These are phyloP conservation scores for Apogon hyalosoma DNA, from an alignment of 2,797 vertebrate species.

Conservation along the genomic window DNA sequence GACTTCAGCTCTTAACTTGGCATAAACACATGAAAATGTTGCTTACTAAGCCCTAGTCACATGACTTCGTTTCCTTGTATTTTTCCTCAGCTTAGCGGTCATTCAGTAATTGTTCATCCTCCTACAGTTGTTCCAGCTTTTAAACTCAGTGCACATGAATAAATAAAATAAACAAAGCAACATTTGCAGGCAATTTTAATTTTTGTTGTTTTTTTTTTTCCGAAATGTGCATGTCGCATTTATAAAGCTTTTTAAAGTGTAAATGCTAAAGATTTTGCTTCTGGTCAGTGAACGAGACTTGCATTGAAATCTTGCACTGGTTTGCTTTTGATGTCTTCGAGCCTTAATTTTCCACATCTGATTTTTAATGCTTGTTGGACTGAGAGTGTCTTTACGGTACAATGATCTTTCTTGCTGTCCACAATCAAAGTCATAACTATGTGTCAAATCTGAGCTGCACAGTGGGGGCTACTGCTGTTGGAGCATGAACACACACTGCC, in stretches of 20 bases:
- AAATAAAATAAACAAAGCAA: conserved; percentile 24
- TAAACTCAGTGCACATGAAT: conserved; percentile 11
- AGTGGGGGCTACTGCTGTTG: conserved; percentile 32
- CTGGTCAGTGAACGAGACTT: conserved; percentile 8
- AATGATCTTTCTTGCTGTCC: conserved; percentile 37
- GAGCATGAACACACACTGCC: conserved; percentile 35
- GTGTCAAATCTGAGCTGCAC: conserved; percentile 41
- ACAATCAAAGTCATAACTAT: conserved; percentile 31
- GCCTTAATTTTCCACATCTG: conserved; percentile 18
- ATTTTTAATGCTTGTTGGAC: conserved; percentile 11
- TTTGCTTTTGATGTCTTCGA: conserved; percentile 27
- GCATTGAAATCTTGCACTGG: conserved; percentile 4
- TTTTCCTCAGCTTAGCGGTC: too few species aligned
- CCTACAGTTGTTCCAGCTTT: conserved; percentile 22
- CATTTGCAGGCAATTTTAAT: conserved; percentile 24
- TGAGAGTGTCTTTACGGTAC: conserved; percentile 39
- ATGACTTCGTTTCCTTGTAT: too few species aligned
- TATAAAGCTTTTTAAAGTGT: conserved; percentile 24
- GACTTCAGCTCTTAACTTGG: too few species aligned
- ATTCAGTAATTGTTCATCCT: conserved; percentile 3
- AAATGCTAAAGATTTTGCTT: conserved; percentile 51
- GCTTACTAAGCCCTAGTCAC: too few species aligned
- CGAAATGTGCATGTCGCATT: not conserved
- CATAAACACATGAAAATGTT: too few species aligned
- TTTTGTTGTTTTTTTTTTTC: too few species aligned